Base-by-base conservation (phyloP, 2,888 invertebrate genomes). In the Spilarctia lutea region DNA sequence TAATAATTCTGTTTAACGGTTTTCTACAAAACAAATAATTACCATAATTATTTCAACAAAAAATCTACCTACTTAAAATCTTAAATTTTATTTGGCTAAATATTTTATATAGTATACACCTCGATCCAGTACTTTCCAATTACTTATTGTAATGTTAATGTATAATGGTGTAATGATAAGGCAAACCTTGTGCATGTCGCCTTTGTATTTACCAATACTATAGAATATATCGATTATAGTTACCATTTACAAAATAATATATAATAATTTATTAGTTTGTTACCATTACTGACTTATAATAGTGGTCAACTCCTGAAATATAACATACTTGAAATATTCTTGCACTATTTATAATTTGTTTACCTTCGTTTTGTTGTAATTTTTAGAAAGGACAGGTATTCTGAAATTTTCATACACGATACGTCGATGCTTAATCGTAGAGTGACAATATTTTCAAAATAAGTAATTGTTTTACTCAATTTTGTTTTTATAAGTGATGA, bases 201-300 rank as follows among this genome's bases (percentile, higher is more conserved):
- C 30, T 48, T 68, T 68, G n/a, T 68, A 33, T 52, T 69, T 33
- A 69, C 16, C 0, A 33, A 33, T 69, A n/a, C 52, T 11, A 42
- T 42, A 60, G 18, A 48, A 20, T 20, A 20, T 27, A 35, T 13
- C 7, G 27, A 60, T 10, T 39, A 27, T 39, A 70, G 70, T 70
- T 70, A 70, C 70, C 70, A 70, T 60, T 11, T 27, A 70, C 56
- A 56, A 65, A 11, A 24, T 4, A 35, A 60, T 70, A 60, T 11
- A 16, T 69, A 56, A 56, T 69, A 69, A 35, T 20, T 69, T 69
- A 69, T 33, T n/a, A 56, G 56, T 56, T 69, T 48, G 11, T 16
- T n/a, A 24, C 8, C n/a, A 27, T 68, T 45, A 45, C 7, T 27
- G 6, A 30, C 13, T 35, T 27, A 30, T 30, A 27, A 3, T 33